Evolutionary conservation across 2,888 invertebrate species (phyloP).

Genomic region (Fragum whitleyi): DNA sequence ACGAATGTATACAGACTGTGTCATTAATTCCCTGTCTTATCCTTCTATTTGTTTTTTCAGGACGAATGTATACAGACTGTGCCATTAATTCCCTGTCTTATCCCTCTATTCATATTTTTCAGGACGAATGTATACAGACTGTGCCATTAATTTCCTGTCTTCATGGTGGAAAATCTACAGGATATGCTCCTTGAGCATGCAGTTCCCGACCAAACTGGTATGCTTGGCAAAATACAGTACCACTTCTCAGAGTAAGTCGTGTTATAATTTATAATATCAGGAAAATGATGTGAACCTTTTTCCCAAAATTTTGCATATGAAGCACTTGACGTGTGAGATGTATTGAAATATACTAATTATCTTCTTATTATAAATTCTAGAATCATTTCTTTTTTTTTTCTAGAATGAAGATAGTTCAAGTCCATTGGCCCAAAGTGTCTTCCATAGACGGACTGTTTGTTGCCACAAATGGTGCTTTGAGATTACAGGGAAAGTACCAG

Average conservation of each 20-base stretch:
- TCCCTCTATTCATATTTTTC: too few species aligned
- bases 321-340: too few species aligned
- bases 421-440: constrained; percentile 64
- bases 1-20: neutral
- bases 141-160: neutral
- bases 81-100: neutral
- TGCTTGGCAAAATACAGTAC: constrained; percentile 58
- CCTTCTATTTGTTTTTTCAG: too few species aligned
- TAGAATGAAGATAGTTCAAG: constrained; percentile 66
- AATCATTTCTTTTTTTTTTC: neutral
- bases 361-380: too few species aligned
- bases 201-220: constrained; percentile 59
- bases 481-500: constrained; percentile 60
- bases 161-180: constrained; percentile 58
- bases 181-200: constrained; percentile 59
- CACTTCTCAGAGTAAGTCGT: constrained; percentile 60
- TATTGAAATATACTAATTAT: too few species aligned
- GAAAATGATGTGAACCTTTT: too few species aligned
- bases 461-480: constrained; percentile 58
- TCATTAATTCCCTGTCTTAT: neutral
- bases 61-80: neutral
- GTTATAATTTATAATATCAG: neutral
- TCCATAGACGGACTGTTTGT: constrained; percentile 52
- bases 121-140: neutral
- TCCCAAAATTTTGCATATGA: too few species aligned